A percentile compares a stretch with the other conserved stretches of the same genome.
Conservation (phyloP, 2,797 vertebrate genomes). For the Denticeps clupeoides region DNA sequence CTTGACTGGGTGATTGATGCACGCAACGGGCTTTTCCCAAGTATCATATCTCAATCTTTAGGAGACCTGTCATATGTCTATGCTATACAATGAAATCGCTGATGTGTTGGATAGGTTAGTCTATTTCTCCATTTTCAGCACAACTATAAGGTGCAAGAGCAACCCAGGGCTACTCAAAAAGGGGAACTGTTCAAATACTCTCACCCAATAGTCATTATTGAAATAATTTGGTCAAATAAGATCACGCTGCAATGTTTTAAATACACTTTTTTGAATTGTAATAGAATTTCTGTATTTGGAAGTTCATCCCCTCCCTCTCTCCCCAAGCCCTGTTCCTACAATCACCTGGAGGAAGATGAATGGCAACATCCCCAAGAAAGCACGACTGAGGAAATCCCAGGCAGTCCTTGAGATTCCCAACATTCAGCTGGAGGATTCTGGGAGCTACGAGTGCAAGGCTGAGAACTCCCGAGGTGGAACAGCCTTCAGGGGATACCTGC, state of each 20-base stretch:
- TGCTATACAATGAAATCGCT: slow-evolving; percentile 40
- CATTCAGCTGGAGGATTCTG: slow-evolving; percentile 85
- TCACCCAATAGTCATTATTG: no score
- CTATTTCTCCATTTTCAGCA: slow-evolving; percentile 23
- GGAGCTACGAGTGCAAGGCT: slow-evolving; percentile 87
- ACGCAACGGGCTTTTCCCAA: slow-evolving; percentile 39
- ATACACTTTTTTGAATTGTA: no score
- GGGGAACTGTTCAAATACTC: slow-evolving; percentile 29
- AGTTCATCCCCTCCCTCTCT: slow-evolving; percentile 12
- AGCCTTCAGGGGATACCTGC: slow-evolving; percentile 85
- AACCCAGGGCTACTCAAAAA: slow-evolving; percentile 32
- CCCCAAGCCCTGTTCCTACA: slow-evolving; percentile 82
- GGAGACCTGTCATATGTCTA: slow-evolving; percentile 50
- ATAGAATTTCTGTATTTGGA: no score
- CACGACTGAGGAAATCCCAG: slow-evolving; percentile 87
- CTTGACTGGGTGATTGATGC: slow-evolving; percentile 49
- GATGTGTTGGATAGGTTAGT: slow-evolving; percentile 36
- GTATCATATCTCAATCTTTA: slow-evolving; percentile 55
- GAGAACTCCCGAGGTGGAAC: slow-evolving; percentile 87
- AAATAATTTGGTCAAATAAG: no score
- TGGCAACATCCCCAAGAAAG: slow-evolving; percentile 88
- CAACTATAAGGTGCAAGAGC: slow-evolving; percentile 37
- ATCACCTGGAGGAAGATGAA: slow-evolving; percentile 96
- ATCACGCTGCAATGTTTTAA: no score
- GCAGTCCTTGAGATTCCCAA: slow-evolving; percentile 92